Evolutionary conservation across 2,113 vertebrate genomes (phyloP).

Genomic region (Centropristis striata): DNA sequence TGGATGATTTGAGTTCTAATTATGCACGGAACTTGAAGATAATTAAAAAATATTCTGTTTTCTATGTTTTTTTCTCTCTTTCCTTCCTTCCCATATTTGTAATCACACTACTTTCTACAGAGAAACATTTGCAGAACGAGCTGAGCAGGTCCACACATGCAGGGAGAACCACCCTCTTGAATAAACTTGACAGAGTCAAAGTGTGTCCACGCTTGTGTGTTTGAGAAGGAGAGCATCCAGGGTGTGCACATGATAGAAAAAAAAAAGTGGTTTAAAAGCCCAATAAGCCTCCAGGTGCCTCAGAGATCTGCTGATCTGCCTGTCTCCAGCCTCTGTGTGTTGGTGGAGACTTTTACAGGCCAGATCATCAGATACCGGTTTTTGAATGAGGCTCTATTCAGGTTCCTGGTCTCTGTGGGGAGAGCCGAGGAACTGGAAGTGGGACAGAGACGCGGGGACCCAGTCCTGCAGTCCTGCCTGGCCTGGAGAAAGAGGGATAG

Average conservation of each 20-base stretch:
- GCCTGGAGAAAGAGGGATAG: slow-evolving; percentile 48
- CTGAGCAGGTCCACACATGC: slow-evolving; percentile 5
- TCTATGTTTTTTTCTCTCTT: neutral
- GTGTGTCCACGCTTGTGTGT: slow-evolving; percentile 14
- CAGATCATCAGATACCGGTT: slow-evolving; percentile 58
- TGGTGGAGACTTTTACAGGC: slow-evolving; percentile 27
- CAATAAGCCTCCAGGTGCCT: slow-evolving; percentile 36
- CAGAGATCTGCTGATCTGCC: slow-evolving; percentile 32
- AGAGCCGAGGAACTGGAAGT: slow-evolving; percentile 54
- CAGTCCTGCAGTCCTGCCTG: slow-evolving; percentile 47
- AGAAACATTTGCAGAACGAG: slow-evolving; percentile 5
- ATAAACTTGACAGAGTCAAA: slow-evolving; percentile 29
- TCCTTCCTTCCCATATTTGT: neutral
- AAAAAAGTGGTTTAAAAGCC: slow-evolving; percentile 8
- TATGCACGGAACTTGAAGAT: neutral
- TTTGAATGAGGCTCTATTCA: slow-evolving; percentile 65
- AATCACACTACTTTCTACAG: neutral
- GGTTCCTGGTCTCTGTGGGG: slow-evolving; percentile 54
- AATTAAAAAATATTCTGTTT: neutral
- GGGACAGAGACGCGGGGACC: slow-evolving; percentile 61
- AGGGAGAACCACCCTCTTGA: slow-evolving; percentile 12
- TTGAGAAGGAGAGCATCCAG: slow-evolving; percentile 1
- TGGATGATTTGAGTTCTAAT: neutral
- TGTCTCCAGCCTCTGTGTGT: slow-evolving; percentile 18
- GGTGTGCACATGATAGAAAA: slow-evolving; percentile 22